Base-by-base conservation (phyloP, 2,888 invertebrate species). In the Digitonthophagus gazella region DNA sequence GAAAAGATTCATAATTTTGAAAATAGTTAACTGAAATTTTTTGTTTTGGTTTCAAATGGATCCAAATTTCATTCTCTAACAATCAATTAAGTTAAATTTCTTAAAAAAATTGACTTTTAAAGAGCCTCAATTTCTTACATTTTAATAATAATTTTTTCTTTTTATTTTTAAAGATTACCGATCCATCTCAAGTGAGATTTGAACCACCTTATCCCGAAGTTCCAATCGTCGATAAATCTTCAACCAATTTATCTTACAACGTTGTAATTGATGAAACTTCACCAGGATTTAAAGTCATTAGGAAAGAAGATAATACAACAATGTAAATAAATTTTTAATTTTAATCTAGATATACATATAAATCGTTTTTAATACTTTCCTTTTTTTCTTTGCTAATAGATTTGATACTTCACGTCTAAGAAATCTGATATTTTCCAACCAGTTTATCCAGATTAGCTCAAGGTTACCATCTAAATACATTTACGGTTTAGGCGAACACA, bases 401-500 rank as follows among this genome's bases (percentile, higher is more conserved):
- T 90, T 93, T 77, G 88, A 93, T 80, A 86, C 90, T 0, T 86
- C 88, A 76, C 85, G 86, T 72, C 83, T 89, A 19, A 89, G 90
- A 63, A 91, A 90, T 0, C 84, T 93, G 69, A 89, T 92, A 58
- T 90, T 90, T 71, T 88, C 93, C 0, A 89, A 93, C 79, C 93
- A 93, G 78, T 90, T 93, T 77, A 76, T 92, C 0, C 93, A 94
- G 82, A 79, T 93, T 3, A 88, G 87, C 65, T 84, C 86, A 2
- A 76, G 82, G 57, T 78, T 93, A 14, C 88, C 91, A 0, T 87
- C 91, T 0, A 80, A 84, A 68, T 82, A 83, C 73, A 83, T 94
- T 71, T 94, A 91, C 80, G 95, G 95, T 0, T 81, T 94, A 18
- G 93, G 93, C 0, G 92, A 93, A 79, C 89, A 90, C 73, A 84